Percentiles rank a stretch among this genome's conserved stretches.
These are phyloP conservation scores for Dryobotodes eremita DNA, from an alignment of 2,888 invertebrate species.

Conservation along the genomic window DNA sequence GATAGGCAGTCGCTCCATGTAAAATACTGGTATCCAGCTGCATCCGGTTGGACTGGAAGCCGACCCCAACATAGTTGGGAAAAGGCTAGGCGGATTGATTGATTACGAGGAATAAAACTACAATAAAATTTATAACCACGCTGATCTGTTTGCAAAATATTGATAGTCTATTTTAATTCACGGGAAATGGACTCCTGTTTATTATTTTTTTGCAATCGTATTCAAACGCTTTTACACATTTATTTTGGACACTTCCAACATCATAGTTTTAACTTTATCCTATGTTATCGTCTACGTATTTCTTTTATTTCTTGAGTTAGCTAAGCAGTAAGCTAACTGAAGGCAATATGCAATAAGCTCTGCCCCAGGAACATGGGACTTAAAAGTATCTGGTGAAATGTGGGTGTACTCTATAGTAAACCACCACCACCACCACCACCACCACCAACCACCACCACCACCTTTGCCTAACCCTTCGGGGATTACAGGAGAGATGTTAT, in stretches of 20 bases:
- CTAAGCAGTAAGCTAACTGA: not conserved
- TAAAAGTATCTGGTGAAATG: too few species aligned
- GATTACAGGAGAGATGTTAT: not conserved
- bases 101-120: too few species aligned
- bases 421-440: too few species aligned
- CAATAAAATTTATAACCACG: not conserved
- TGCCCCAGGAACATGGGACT: too few species aligned
- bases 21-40: not conserved
- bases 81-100: not conserved
- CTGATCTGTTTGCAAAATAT: not conserved
- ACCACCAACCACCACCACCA: too few species aligned
- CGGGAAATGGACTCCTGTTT: not conserved
- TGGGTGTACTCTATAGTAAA: too few species aligned
- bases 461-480: not conserved
- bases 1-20: not conserved
- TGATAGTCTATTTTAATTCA: not conserved
- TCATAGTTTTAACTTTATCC: not conserved
- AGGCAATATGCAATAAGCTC: too few species aligned
- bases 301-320: not conserved
- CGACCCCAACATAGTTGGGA: not conserved
- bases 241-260: too few species aligned
- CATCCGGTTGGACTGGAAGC: not conserved
- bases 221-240: not conserved
- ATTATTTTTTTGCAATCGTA: not conserved
- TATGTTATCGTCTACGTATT: not conserved